These are phyloP conservation scores for Isurus oxyrinchus DNA, from an alignment of 2,113 vertebrate species.

Conservation along the genomic window DNA sequence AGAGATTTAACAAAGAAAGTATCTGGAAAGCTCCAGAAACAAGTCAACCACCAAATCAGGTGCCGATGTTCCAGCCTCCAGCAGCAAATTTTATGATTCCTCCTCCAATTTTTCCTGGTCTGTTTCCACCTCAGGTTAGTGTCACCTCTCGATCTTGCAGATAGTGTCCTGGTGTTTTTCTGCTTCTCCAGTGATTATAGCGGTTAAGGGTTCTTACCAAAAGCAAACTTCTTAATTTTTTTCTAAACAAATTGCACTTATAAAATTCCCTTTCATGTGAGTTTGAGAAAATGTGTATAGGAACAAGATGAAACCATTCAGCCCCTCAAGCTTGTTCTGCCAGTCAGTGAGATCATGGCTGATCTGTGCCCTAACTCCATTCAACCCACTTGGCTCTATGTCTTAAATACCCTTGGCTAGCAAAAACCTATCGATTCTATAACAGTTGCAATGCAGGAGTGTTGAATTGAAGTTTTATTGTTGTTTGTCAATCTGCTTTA, in stretches of 20 bases:
- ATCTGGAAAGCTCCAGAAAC: conserved; percentile 59
- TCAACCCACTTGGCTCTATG: neutral
- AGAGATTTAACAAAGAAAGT: conserved; percentile 67
- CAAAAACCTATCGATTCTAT: neutral
- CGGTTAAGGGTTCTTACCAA: neutral
- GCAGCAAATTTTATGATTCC: conserved; percentile 53
- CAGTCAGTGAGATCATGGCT: neutral
- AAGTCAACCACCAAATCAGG: conserved; percentile 55
- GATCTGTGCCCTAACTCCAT: neutral
- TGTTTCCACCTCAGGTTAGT: conserved; percentile 63
- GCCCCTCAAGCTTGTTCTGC: neutral
- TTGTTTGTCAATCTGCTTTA: neutral
- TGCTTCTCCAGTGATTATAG: conserved; percentile 41
- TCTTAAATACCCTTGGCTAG: neutral
- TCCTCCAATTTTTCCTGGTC: conserved; percentile 53
- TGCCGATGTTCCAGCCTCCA: conserved; percentile 50
- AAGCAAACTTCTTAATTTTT: neutral
- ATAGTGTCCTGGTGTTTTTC: conserved; percentile 43
- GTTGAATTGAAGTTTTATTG: neutral
- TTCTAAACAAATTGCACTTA: neutral
- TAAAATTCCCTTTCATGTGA: neutral
- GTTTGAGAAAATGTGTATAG: neutral
- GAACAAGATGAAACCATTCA: neutral
- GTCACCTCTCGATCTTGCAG: conserved; percentile 36
- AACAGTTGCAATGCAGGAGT: neutral